phyloP scores from a whole-genome alignment of 2,888 invertebrate genomes.

The Gymnoscelis rufifasciata region DNA sequence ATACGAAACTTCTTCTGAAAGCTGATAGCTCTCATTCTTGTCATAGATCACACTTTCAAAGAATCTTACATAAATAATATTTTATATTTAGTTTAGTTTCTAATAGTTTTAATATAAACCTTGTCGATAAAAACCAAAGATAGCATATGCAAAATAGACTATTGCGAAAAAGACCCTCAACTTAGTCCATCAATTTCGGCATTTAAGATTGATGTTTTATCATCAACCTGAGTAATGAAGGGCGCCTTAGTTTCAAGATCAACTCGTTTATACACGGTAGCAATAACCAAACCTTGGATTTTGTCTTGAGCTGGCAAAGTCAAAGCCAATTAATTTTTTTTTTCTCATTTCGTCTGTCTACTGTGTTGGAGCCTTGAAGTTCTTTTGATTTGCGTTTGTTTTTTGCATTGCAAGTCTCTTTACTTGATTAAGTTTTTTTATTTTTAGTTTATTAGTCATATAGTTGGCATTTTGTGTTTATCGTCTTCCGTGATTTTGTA shows the following conservation, averaged over 20 bases:
- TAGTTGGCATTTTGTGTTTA: slow-evolving; percentile 3
- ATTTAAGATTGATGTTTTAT: slow-evolving; percentile 13
- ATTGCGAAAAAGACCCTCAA: background rate
- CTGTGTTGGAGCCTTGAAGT: slow-evolving; percentile 24
- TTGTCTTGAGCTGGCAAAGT: slow-evolving; percentile 23
- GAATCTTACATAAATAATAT: no score
- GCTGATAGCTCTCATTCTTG: no score
- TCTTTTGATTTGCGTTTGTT: slow-evolving; percentile 17
- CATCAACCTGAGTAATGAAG: slow-evolving; percentile 16
- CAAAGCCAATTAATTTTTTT: slow-evolving; percentile 32
- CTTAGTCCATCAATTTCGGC: slow-evolving; percentile 7
- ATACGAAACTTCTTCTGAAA: no score
- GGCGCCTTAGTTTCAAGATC: slow-evolving; percentile 16
- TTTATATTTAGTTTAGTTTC: no score
- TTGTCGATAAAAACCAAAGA: background rate
- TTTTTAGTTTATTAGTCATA: slow-evolving; percentile 9
- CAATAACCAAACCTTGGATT: slow-evolving; percentile 24
- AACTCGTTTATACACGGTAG: slow-evolving; percentile 22
- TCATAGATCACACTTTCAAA: no score
- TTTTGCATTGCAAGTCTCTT: slow-evolving; percentile 1
- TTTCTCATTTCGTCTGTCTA: slow-evolving; percentile 24
- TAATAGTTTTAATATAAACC: no score
- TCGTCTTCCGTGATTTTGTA: slow-evolving; percentile 11
- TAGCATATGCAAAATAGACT: background rate
- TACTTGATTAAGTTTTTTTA: slow-evolving; percentile 4